A percentile compares a stretch with the other conserved stretches of the same genome.
phyloP scores from a whole-genome alignment of 2,113 vertebrate species.

The Garra rufa region DNA sequence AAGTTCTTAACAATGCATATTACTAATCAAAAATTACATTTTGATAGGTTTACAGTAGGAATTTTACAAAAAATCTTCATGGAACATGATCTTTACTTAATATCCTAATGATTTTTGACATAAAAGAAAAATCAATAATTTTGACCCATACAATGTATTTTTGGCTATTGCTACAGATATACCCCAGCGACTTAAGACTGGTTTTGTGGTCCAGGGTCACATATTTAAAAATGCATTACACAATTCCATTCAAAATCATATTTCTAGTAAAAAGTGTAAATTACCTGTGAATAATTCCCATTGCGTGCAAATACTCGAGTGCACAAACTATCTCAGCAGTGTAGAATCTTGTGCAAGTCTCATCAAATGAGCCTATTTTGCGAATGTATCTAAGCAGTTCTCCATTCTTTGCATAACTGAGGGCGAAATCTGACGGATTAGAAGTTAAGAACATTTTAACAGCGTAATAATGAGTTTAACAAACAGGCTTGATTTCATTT shows the following conservation, averaged over 20 bases:
- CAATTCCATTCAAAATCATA: background rate
- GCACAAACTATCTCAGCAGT: slow-evolving; percentile 95
- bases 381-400: slow-evolving; percentile 98
- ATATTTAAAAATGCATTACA: background rate
- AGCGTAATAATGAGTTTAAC: background rate
- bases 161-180: too few relatives aligned
- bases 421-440: slow-evolving; percentile 89
- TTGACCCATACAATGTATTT: too few relatives aligned
- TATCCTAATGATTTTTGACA: too few relatives aligned
- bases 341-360: slow-evolving; percentile 98
- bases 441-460: slow-evolving; percentile 67
- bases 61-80: too few relatives aligned
- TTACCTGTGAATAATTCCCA: slow-evolving; percentile 99
- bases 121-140: too few relatives aligned
- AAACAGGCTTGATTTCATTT: background rate
- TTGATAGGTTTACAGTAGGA: too few relatives aligned
- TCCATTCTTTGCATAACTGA: slow-evolving; percentile 98
- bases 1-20: too few relatives aligned
- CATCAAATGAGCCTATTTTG: slow-evolving; percentile 98
- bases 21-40: too few relatives aligned
- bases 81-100: too few relatives aligned
- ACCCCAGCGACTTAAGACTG: too few relatives aligned
- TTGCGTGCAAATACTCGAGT: slow-evolving; percentile 93
- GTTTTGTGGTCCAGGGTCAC: too few relatives aligned
- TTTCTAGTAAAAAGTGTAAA: background rate